phyloP scores from a whole-genome alignment of 2,113 vertebrate species.

The Cavia porcellus region DNA sequence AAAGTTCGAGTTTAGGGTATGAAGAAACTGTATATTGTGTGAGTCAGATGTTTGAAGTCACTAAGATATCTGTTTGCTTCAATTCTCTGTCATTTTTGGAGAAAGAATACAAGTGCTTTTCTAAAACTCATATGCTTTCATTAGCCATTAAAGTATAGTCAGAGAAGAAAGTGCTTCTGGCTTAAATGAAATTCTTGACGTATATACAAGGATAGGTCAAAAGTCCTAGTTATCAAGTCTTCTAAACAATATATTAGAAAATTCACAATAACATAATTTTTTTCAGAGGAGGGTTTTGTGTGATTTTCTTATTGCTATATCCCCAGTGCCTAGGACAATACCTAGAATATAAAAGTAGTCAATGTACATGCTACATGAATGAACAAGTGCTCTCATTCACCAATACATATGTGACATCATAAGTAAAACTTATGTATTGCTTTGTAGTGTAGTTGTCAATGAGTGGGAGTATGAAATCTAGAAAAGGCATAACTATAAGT shows the following conservation, averaged over 20 bases:
- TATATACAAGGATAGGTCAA: neutral
- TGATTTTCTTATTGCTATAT: neutral
- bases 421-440: neutral
- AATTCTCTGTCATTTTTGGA: conserved; percentile 3
- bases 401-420: neutral
- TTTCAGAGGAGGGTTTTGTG: neutral
- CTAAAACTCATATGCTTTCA: neutral
- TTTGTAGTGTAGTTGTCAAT: conserved; percentile 42
- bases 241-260: neutral
- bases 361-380: neutral
- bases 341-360: neutral
- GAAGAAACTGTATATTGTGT: conserved; percentile 16
- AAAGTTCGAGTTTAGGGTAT: neutral
- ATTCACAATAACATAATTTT: conserved; percentile 27
- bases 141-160: neutral
- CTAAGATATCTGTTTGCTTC: conserved; percentile 13
- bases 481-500: conserved; percentile 32
- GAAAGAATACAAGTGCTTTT: conserved; percentile 39
- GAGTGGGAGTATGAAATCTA: conserved; percentile 5
- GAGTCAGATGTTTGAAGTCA: conserved; percentile 31
- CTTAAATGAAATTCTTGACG: neutral
- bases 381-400: neutral
- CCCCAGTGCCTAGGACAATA: neutral
- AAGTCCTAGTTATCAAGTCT: neutral
- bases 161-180: conserved; percentile 19